These are phyloP conservation scores for Sakesphorus luctuosus DNA, from an alignment of 2,113 vertebrate species.

Conservation along the genomic window DNA sequence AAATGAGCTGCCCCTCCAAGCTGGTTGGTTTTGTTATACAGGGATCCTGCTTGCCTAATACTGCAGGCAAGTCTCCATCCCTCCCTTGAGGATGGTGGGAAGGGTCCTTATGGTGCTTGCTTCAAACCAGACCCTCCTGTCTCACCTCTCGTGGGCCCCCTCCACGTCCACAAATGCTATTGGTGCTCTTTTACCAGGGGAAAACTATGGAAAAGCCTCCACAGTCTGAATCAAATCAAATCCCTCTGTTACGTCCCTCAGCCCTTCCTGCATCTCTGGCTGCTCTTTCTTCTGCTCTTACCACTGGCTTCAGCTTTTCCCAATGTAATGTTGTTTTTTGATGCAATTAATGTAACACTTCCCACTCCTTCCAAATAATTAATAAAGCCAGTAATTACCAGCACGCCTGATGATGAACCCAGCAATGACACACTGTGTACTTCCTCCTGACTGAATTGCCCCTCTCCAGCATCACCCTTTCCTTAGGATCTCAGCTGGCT, in stretches of 20 bases:
- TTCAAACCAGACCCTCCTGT: not conserved
- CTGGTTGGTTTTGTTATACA: accelerated
- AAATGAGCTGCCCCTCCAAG: not conserved
- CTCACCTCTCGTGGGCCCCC: not conserved
- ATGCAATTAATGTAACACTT: not conserved
- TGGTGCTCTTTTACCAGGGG: not conserved
- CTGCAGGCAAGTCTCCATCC: not conserved
- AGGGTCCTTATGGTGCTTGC: not conserved
- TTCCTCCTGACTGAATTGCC: not conserved
- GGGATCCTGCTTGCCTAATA: not conserved
- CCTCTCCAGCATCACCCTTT: not conserved
- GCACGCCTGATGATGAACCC: not conserved
- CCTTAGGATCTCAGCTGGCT: not conserved
- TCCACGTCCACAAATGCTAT: not conserved
- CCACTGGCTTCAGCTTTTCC: not conserved
- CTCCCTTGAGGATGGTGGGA: not conserved
- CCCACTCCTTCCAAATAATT: not conserved
- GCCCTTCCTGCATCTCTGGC: not conserved
- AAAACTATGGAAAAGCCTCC: not conserved
- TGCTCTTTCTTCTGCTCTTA: not conserved
- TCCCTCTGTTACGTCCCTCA: not conserved
- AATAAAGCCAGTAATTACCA: not conserved
- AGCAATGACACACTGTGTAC: not conserved
- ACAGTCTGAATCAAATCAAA: not conserved
- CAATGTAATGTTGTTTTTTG: not conserved